phyloP scores from a whole-genome alignment of 1,140 invertebrate genomes.

The Rhizoglyphus robini region DNA sequence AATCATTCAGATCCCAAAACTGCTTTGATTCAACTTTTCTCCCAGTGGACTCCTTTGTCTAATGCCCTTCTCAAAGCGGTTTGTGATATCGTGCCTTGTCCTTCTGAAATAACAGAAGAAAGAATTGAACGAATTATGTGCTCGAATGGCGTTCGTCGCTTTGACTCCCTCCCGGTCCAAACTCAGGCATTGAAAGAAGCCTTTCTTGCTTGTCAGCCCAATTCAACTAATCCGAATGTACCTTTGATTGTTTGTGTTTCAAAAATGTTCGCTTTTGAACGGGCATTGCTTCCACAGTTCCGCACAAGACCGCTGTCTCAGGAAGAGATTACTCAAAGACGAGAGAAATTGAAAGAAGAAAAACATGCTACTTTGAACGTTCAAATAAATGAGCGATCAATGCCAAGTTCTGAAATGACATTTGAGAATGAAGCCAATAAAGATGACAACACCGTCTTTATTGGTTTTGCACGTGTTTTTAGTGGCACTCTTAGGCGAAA shows the following conservation, averaged over 20 bases:
- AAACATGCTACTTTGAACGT: no score
- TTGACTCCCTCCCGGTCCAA: slow-evolving; percentile 51
- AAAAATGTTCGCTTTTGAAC: slow-evolving; percentile 68
- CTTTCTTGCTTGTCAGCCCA: slow-evolving; percentile 15
- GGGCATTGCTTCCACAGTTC: slow-evolving; percentile 50
- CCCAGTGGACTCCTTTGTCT: slow-evolving; percentile 78
- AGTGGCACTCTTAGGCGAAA: slow-evolving; percentile 68
- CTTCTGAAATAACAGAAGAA: slow-evolving; percentile 56
- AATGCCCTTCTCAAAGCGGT: slow-evolving; percentile 58
- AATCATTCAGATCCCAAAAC: slow-evolving; percentile 58
- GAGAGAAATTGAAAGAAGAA: slow-evolving; percentile 44
- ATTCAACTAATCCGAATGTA: slow-evolving; percentile 35
- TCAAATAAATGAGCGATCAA: neutral
- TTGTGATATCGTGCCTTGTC: slow-evolving; percentile 61
- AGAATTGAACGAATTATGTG: slow-evolving; percentile 60
- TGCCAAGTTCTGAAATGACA: slow-evolving; percentile 23
- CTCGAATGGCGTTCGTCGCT: slow-evolving; percentile 45
- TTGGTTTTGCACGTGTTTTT: slow-evolving; percentile 86
- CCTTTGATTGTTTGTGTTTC: slow-evolving; percentile 82
- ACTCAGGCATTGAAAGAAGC: slow-evolving; percentile 54
- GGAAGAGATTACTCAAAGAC: slow-evolving; percentile 55
- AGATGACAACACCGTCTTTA: slow-evolving; percentile 41
- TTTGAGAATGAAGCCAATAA: slow-evolving; percentile 24
- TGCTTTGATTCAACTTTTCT: slow-evolving; percentile 63
- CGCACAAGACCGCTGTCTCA: slow-evolving; percentile 52